A percentile compares a stretch with the other conserved stretches of the same genome.
phyloP scores from a whole-genome alignment of 2,888 invertebrate species.

The Acronicta psi region DNA sequence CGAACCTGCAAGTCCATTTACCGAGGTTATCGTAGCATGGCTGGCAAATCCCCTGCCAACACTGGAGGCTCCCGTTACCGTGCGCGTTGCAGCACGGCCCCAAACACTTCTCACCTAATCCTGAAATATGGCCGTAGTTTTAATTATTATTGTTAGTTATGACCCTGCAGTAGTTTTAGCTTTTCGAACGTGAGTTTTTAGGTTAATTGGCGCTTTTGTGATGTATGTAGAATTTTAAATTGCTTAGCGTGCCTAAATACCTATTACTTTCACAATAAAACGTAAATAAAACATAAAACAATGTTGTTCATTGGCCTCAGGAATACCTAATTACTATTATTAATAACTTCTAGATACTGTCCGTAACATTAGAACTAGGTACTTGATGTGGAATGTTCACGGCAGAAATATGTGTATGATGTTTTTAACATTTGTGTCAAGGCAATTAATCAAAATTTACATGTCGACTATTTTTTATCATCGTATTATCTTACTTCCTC shows the following conservation, averaged over 20 bases:
- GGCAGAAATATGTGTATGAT: too few species aligned
- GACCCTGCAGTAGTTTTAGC: slow-evolving; percentile 11
- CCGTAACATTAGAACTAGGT: too few species aligned
- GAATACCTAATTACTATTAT: too few species aligned
- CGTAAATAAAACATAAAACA: too few species aligned
- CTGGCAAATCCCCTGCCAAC: slow-evolving; percentile 81
- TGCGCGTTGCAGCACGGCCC: slow-evolving; percentile 75
- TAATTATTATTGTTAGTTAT: slow-evolving; percentile 24
- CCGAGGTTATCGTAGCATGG: slow-evolving; percentile 74
- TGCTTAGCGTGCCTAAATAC: too few species aligned
- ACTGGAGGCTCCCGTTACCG: slow-evolving; percentile 73
- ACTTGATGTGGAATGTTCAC: too few species aligned
- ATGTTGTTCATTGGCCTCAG: too few species aligned
- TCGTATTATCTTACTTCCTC: too few species aligned
- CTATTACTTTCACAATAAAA: too few species aligned
- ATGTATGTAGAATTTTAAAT: too few species aligned
- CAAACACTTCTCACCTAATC: slow-evolving; percentile 77
- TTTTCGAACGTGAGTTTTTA: slow-evolving; percentile 16
- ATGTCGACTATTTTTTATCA: neutral
- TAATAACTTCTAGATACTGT: too few species aligned
- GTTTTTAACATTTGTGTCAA: slow-evolving; percentile 16
- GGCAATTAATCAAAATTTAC: slow-evolving; percentile 6
- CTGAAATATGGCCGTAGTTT: slow-evolving; percentile 61
- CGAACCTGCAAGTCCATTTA: slow-evolving; percentile 82
- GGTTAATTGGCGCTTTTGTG: slow-evolving; percentile 4